These are phyloP conservation scores for Episyrphus balteatus DNA, from an alignment of 1,140 invertebrate species.

Conservation along the genomic window DNA sequence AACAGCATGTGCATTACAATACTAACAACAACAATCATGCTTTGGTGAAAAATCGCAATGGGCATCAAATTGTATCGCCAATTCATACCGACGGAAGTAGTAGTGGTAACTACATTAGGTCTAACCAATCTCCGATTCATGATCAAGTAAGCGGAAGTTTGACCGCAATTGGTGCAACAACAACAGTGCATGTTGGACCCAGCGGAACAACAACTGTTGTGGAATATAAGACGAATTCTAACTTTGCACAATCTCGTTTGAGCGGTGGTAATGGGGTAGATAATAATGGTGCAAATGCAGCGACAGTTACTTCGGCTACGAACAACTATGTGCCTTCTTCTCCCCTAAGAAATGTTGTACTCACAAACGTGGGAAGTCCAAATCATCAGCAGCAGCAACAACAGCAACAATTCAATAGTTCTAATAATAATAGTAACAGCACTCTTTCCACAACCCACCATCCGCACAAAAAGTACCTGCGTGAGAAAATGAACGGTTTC, in stretches of 20 bases:
- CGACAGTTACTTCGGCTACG: conserved; percentile 5
- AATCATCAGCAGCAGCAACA: too few species aligned
- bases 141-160: conserved; percentile 6
- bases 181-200: conserved; percentile 32
- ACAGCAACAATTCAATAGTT: background rate
- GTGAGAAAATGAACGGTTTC: conserved; percentile 31
- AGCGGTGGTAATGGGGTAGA: conserved; percentile 2
- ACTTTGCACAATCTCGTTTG: background rate
- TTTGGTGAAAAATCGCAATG: background rate
- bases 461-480: conserved; percentile 33
- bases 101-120: background rate
- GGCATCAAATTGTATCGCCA: background rate
- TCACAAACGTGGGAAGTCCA: background rate
- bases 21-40: conserved; percentile 4
- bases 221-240: conserved; percentile 25
- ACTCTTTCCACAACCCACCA: conserved; percentile 23
- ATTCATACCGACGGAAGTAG: background rate
- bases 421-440: background rate
- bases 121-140: background rate
- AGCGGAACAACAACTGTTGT: conserved; percentile 34
- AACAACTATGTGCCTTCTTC: conserved; percentile 7
- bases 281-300: background rate
- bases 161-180: conserved; percentile 15
- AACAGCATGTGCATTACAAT: conserved; percentile 5
- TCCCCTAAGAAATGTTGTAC: background rate